These are phyloP conservation scores for Philereme vetulata DNA, from an alignment of 2,888 invertebrate species.

Conservation along the genomic window DNA sequence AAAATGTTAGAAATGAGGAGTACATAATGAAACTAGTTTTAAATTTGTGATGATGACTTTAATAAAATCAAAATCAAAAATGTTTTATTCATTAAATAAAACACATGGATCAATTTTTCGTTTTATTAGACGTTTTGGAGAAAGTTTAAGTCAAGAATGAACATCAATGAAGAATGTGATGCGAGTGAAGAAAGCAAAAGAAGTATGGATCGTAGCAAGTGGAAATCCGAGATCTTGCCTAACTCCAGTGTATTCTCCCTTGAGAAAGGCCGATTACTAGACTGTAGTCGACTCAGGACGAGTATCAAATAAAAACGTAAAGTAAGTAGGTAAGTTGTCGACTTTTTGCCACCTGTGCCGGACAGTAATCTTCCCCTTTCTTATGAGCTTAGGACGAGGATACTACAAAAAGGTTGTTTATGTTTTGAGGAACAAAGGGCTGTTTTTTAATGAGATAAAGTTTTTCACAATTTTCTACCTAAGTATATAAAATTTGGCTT, in stretches of 20 bases:
- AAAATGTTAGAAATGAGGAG: background rate
- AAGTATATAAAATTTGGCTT: background rate
- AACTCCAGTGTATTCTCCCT: no score
- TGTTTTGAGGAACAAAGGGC: background rate
- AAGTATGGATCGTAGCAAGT: no score
- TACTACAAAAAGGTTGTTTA: background rate
- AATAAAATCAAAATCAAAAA: background rate
- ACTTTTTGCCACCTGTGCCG: slow-evolving; percentile 5
- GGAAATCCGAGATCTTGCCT: no score
- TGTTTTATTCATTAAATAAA: no score
- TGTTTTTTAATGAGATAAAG: background rate
- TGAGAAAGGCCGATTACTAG: no score
- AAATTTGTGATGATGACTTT: background rate
- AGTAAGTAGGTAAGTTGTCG: background rate
- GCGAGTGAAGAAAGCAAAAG: no score
- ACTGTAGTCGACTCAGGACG: no score
- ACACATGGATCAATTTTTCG: no score
- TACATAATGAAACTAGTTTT: background rate
- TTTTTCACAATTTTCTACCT: background rate
- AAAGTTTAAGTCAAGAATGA: no score
- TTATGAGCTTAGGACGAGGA: slow-evolving; percentile 5
- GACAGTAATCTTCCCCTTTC: slow-evolving; percentile 2
- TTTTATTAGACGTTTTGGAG: no score
- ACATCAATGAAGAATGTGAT: no score
- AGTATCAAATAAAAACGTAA: no score